These are phyloP conservation scores for Camarhynchus parvulus DNA, from an alignment of 2,113 vertebrate species.

Conservation along the genomic window DNA sequence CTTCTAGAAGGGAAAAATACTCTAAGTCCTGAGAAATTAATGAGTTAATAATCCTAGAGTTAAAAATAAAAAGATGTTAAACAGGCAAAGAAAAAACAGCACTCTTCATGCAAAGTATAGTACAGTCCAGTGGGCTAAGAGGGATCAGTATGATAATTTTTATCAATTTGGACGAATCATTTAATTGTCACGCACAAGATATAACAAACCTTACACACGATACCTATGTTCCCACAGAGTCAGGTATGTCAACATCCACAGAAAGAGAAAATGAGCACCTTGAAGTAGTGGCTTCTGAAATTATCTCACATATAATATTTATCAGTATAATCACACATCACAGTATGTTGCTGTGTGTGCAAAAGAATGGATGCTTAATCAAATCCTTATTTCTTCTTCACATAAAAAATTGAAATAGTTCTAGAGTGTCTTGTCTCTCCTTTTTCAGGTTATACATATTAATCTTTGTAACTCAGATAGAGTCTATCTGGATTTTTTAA, in stretches of 20 bases:
- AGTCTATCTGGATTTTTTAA: neutral
- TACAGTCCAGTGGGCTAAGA: neutral
- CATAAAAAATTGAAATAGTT: neutral
- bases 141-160: neutral
- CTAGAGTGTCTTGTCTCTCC: neutral
- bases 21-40: neutral
- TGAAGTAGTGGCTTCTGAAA: neutral
- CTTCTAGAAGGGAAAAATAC: neutral
- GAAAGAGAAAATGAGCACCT: neutral
- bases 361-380: neutral
- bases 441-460: neutral
- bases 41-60: neutral
- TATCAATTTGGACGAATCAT: neutral
- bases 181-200: neutral
- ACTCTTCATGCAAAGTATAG: neutral
- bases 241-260: neutral
- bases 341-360: neutral
- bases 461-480: neutral
- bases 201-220: neutral
- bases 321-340: neutral
- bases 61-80: neutral
- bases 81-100: neutral
- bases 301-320: neutral
- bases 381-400: neutral
- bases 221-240: neutral